A percentile compares a stretch with the other conserved stretches of the same genome.
phyloP scores from a whole-genome alignment of 2,113 vertebrate genomes.

The Ochotona curzoniae region DNA sequence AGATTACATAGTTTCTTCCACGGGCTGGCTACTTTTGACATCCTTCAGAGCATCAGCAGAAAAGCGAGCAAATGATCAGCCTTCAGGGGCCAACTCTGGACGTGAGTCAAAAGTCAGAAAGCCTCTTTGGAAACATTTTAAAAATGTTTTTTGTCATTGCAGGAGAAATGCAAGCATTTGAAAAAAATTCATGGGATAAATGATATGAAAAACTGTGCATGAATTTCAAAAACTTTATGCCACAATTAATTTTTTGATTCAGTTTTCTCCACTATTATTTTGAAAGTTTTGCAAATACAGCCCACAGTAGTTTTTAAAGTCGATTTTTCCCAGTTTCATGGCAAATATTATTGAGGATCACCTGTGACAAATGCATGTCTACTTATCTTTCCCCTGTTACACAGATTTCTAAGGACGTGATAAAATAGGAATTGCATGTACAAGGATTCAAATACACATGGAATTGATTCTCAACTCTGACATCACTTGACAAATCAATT shows the following conservation, averaged over 20 bases:
- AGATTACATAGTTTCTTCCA: background rate
- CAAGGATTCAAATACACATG: background rate
- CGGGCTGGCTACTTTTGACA: background rate
- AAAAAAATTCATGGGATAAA: too few species aligned
- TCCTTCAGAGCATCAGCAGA: background rate
- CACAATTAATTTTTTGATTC: too few species aligned
- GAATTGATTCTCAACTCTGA: background rate
- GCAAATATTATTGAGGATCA: background rate
- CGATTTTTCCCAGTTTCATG: background rate
- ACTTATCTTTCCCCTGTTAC: background rate
- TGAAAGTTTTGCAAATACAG: too few species aligned
- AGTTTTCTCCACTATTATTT: too few species aligned
- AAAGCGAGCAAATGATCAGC: background rate
- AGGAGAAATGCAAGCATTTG: background rate
- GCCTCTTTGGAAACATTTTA: background rate
- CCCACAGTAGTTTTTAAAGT: too few species aligned
- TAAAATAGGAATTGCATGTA: background rate
- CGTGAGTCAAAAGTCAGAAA: background rate
- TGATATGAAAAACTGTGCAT: background rate
- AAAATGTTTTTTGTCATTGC: constrained; percentile 4
- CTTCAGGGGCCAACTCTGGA: background rate
- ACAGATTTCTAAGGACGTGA: background rate
- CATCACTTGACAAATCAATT: background rate
- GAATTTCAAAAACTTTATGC: too few species aligned
- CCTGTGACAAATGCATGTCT: background rate